Evolutionary conservation across 2,888 invertebrate genomes (phyloP).

Genomic region (Agrochola lota): DNA sequence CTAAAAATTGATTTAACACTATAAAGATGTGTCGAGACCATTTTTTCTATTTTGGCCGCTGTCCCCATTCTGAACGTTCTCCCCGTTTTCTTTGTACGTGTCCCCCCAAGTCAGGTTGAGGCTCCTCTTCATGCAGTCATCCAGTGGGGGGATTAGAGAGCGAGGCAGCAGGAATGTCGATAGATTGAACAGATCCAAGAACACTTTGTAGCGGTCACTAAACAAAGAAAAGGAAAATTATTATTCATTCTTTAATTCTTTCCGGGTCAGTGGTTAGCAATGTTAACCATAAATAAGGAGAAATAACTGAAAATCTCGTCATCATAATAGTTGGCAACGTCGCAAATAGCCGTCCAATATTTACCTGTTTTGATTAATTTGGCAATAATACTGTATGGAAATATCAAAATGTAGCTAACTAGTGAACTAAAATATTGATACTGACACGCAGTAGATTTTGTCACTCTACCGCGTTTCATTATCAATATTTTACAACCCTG

Average conservation of each 20-base stretch:
- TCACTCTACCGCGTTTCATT: conserved; percentile 24
- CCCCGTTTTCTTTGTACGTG: conserved; percentile 55
- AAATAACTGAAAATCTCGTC: background rate
- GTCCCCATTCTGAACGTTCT: conserved; percentile 32
- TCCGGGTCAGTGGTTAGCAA: background rate
- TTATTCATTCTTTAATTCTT: background rate
- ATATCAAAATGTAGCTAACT: no score
- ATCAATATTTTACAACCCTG: no score
- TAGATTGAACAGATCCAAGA: conserved; percentile 98
- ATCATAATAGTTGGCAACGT: no score
- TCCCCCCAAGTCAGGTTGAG: conserved; percentile 91
- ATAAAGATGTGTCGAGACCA: conserved; percentile 73
- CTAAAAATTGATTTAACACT: conserved; percentile 51
- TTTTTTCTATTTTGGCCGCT: conserved; percentile 18
- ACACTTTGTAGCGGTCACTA: conserved; percentile 99
- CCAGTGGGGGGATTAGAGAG: conserved; percentile 96
- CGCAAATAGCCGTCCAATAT: no score
- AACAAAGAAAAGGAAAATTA: conserved; percentile 31
- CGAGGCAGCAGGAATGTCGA: conserved; percentile 99
- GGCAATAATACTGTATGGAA: no score
- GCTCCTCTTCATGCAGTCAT: conserved; percentile 94
- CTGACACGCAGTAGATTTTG: background rate
- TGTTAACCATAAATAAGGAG: background rate
- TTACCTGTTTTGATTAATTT: no score
- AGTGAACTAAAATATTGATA: no score